Conservation (phyloP, 2,113 vertebrate species). For the Boulengeromyrus knoepffleri region DNA sequence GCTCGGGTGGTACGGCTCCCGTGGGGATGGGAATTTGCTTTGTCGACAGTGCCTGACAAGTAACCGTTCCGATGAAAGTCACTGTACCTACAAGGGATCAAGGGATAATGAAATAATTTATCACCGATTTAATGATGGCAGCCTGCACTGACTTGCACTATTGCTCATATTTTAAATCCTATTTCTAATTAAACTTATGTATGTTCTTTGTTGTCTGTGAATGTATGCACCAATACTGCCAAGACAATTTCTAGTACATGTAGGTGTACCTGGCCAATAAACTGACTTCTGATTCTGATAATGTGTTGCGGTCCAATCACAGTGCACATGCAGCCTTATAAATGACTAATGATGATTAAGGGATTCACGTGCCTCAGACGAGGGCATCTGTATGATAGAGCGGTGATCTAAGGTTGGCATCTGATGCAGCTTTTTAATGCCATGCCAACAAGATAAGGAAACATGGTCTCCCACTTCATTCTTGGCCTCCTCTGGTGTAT, state of each 20-base stretch:
- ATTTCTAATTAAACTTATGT: background rate
- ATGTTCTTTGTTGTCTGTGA: background rate
- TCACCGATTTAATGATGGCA: background rate
- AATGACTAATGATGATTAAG: background rate
- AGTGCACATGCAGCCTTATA: background rate
- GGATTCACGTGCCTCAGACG: background rate
- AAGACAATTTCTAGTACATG: background rate
- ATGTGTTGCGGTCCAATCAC: background rate
- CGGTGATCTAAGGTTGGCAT: background rate
- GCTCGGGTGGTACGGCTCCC: too few relatives aligned
- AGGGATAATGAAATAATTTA: background rate
- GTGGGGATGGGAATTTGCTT: background rate
- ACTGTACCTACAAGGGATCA: background rate
- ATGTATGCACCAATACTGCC: background rate
- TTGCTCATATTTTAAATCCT: background rate
- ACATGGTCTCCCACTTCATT: background rate
- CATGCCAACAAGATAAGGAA: background rate
- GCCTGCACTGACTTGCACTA: background rate
- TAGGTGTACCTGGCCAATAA: background rate
- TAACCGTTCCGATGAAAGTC: background rate
- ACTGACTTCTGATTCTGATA: background rate
- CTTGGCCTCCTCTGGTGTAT: background rate
- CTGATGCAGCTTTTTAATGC: background rate
- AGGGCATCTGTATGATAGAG: background rate
- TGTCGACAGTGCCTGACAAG: background rate